Evolutionary conservation across 2,797 vertebrate genomes (phyloP).

Genomic region (Danio aesculapii): DNA sequence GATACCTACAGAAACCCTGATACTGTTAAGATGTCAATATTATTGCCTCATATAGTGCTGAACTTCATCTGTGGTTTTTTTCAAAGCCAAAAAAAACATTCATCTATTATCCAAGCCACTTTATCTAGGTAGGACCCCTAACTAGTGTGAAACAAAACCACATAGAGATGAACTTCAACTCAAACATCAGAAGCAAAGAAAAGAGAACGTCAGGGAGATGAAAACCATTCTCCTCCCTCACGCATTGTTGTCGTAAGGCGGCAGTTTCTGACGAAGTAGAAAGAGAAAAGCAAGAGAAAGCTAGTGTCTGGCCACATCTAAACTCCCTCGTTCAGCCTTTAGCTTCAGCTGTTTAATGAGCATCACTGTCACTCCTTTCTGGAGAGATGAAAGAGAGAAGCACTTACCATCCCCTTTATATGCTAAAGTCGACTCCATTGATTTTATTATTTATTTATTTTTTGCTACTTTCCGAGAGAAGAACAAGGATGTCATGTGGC

Average conservation of each 20-base stretch:
- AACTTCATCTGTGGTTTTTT: not conserved
- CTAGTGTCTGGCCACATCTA: constrained; percentile 1
- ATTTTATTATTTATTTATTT: not conserved
- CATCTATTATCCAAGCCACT: not conserved
- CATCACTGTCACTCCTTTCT: constrained; percentile 13
- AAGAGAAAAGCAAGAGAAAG: constrained; percentile 15
- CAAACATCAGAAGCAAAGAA: not conserved
- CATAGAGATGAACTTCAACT: not conserved
- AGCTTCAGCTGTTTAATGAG: constrained; percentile 45
- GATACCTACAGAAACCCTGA: no score
- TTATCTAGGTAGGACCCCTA: not conserved
- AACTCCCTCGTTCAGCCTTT: constrained; percentile 29
- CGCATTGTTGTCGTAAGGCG: constrained; percentile 20
- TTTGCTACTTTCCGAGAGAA: constrained; percentile 17
- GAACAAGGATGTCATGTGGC: not conserved
- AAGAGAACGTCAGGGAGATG: not conserved
- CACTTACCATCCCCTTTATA: constrained; percentile 60
- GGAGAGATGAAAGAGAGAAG: constrained; percentile 29
- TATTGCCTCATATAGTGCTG: not conserved
- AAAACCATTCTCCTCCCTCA: not conserved
- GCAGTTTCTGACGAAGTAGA: constrained; percentile 9
- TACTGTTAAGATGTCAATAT: not conserved
- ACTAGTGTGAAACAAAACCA: not conserved
- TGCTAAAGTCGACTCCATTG: not conserved
- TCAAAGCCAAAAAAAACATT: not conserved